Base-by-base conservation (phyloP, 2,113 vertebrate genomes). In the Xiphorhynchus elegans region DNA sequence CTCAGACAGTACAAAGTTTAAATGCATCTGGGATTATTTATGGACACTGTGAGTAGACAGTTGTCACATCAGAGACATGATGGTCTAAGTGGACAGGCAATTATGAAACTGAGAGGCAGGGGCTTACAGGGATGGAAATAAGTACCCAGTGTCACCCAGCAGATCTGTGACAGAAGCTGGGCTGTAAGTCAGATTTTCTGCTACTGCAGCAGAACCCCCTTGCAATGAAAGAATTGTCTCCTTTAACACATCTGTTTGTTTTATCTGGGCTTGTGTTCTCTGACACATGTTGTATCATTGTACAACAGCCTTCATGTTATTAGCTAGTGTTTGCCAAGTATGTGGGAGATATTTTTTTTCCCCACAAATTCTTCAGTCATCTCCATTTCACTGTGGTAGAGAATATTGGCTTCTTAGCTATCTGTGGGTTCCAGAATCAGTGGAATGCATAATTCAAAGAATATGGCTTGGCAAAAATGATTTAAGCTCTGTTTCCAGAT, bases 371-470 rank as follows among this genome's bases (percentile, higher is more conserved):
- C 40, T 79, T 87, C 81, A 79, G 62, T 79, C 62, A 49, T 87
- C 62, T 96, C 52, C 28, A 16, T 96, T 97, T 92, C 82, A 59
- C 47, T 81, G 47, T 7, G 2, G 73, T 67, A 64, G 52, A 93
- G 46, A 92, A 90, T 84, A 78, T 33, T 90, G 85, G 75, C 68
- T 92, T 86, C 63, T 70, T 81, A 24, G 33, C 33, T 53, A 10
- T 40, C 23, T 80, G 23, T n/a, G 49, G n/a, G 16, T 89, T 93
- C 83, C 91, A 95, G 63, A 95, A 89, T 44, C 37, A 60, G n/a
- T 81, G 42, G 35, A 95, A 86, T 59, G 73, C 24, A 59, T 77
- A 89, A 86, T 8, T 95, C 80, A 90, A 89, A 90, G 68, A 95
- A 78, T 81, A 81, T 84, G 60, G 15, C 14, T 74, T 76, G 59